These are phyloP conservation scores for crab-eating macaque (Macaca fascicularis) DNA, from an alignment of 2,113 vertebrate species.

Conservation along the genomic window T2T-MFA8v1.1 NC_088377.1:126481501-126482000, in stretches of 20 bases:
- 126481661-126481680: neutral
- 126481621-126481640: neutral
- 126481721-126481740: constrained; percentile 13
- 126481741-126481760: neutral
- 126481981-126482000: neutral
- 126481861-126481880: neutral
- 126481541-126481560: neutral
- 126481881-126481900: neutral
- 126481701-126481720: neutral
- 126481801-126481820: neutral
- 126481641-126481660: neutral
- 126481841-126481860: neutral
- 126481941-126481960: neutral
- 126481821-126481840: neutral
- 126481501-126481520: neutral
- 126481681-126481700: neutral
- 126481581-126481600: neutral
- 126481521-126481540: neutral
- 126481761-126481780: neutral
- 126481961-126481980: neutral
- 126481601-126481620: neutral
- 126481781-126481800: neutral
- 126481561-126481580: neutral
- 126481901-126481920: neutral
- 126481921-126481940: neutral